Percentiles rank a stretch among this genome's conserved stretches.
Conservation (phyloP, 2,113 vertebrate genomes). For the Protobothrops mucrosquamatus region DNA sequence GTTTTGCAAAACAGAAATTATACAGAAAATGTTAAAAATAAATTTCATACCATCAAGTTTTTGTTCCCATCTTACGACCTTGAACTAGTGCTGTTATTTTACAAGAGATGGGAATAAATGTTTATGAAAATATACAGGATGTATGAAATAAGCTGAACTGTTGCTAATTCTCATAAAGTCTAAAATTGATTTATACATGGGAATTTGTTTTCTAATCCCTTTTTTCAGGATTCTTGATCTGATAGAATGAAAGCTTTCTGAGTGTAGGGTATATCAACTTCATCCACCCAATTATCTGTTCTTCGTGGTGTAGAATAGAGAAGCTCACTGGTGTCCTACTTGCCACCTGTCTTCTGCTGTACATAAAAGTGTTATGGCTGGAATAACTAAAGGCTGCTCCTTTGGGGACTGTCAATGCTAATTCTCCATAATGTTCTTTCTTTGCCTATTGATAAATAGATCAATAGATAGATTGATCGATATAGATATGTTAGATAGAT, state of each 20-base stretch:
- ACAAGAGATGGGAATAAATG: not conserved
- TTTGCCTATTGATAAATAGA: too few species aligned
- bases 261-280: not conserved
- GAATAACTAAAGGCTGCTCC: not conserved
- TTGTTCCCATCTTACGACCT: not conserved
- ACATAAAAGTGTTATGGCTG: not conserved
- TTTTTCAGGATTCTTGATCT: constrained; percentile 1
- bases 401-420: not conserved
- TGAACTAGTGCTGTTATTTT: not conserved
- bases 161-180: not conserved
- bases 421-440: not conserved
- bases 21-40: not conserved
- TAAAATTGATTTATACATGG: not conserved
- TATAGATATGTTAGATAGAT: not conserved
- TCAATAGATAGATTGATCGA: too few species aligned
- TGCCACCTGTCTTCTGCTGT: not conserved
- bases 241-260: not conserved
- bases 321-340: not conserved
- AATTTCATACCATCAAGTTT: not conserved
- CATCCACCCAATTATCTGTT: not conserved
- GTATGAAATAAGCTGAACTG: not conserved
- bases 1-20: not conserved
- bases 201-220: constrained; percentile 10
- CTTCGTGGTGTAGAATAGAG: not conserved
- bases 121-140: not conserved